Conservation (phyloP, 2,797 vertebrate genomes). For the Chloroceryle amazona region DNA sequence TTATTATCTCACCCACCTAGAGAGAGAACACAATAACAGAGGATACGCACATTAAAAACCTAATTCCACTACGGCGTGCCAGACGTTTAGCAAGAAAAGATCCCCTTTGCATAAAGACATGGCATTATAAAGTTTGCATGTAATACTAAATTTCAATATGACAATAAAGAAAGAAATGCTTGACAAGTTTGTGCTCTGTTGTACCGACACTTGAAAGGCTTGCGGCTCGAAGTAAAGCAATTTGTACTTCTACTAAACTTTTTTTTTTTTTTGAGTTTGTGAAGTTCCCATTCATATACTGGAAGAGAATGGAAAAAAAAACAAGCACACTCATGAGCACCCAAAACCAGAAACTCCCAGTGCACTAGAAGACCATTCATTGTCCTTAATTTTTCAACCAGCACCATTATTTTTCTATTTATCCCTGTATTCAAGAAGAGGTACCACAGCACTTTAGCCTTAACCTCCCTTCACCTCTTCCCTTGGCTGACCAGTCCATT, state of each 20-base stretch:
- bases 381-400: not conserved
- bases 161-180: not conserved
- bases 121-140: not conserved
- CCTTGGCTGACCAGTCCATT: not conserved
- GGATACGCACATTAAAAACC: not conserved
- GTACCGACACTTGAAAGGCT: not conserved
- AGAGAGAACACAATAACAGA: not conserved
- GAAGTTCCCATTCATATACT: not conserved
- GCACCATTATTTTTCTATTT: not conserved
- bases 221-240: not conserved
- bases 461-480: not conserved
- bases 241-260: not conserved
- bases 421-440: not conserved
- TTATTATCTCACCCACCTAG: conserved; percentile 94
- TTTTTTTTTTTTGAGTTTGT: not conserved
- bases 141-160: not conserved
- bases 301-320: not conserved
- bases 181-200: not conserved
- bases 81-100: not conserved
- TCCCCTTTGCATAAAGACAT: not conserved
- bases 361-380: not conserved
- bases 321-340: fast-evolving
- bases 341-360: not conserved
- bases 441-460: not conserved
- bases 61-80: not conserved